Evolutionary conservation across 2,888 invertebrate species (phyloP).

Genomic region (Priocnemis perturbator): DNA sequence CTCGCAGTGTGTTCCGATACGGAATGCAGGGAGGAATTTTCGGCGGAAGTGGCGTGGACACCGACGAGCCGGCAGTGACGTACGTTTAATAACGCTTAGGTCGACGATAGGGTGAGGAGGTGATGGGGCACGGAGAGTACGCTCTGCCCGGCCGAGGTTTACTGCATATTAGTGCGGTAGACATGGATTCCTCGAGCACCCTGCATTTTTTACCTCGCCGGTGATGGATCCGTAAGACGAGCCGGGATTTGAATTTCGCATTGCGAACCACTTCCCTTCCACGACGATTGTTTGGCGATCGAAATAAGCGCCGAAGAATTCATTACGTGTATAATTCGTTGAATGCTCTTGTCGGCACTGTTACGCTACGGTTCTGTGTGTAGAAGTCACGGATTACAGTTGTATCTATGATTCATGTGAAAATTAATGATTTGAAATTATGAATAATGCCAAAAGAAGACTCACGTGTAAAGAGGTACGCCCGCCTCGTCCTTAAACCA

Average conservation of each 20-base stretch:
- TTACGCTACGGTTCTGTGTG: no score
- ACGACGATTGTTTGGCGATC: no score
- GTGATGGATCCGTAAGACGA: not conserved
- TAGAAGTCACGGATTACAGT: no score
- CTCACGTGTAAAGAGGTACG: slow-evolving; percentile 91
- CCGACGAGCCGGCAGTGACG: slow-evolving; percentile 42
- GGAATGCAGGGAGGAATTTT: slow-evolving; percentile 51
- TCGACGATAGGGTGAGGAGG: slow-evolving; percentile 17
- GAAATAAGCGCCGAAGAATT: no score
- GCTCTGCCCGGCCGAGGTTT: slow-evolving; percentile 34
- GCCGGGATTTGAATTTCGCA: not conserved
- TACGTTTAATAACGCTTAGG: slow-evolving; percentile 57
- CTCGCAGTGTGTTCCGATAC: not conserved
- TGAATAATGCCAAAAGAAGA: slow-evolving; percentile 37
- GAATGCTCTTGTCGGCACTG: no score
- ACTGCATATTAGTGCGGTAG: slow-evolving; percentile 50
- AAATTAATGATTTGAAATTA: no score
- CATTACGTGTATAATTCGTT: no score
- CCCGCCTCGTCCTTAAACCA: slow-evolving; percentile 94
- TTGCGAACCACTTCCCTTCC: not conserved
- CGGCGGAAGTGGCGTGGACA: slow-evolving; percentile 25
- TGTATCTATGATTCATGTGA: no score
- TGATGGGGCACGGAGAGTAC: slow-evolving; percentile 20
- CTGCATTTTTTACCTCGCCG: slow-evolving; percentile 28
- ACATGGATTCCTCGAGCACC: slow-evolving; percentile 44